Conservation (phyloP, 1,140 invertebrate genomes). For the Homalodisca vitripennis region DNA sequence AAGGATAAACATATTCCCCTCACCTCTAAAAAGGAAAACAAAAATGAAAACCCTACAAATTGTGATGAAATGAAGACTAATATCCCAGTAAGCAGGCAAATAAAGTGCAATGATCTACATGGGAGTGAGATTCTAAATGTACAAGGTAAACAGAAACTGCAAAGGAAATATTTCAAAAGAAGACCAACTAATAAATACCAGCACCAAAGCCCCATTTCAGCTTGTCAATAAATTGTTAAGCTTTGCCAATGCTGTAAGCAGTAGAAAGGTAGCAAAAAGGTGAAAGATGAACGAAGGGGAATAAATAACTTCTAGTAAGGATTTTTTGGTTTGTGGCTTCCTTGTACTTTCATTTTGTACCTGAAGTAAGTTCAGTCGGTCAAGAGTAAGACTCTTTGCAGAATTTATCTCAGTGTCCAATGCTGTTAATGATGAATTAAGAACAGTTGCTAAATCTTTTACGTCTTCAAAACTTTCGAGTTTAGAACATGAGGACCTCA, state of each 20-base stretch:
- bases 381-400: background rate
- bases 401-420: constrained; percentile 1
- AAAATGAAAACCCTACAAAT: constrained; percentile 10
- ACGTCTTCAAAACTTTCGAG: constrained; percentile 18
- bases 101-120: background rate
- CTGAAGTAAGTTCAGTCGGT: constrained; percentile 17
- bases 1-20: background rate
- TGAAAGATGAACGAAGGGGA: constrained; percentile 25
- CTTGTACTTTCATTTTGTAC: constrained; percentile 21
- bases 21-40: background rate
- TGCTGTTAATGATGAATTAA: background rate
- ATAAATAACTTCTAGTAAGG: constrained; percentile 13
- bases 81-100: background rate
- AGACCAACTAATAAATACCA: constrained; percentile 9
- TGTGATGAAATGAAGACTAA: constrained; percentile 13
- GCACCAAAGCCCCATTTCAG: constrained; percentile 21
- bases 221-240: constrained; percentile 25
- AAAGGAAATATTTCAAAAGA: constrained; percentile 16
- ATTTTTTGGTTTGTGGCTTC: background rate
- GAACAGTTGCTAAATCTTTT: background rate
- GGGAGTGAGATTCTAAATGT: background rate
- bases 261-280: constrained; percentile 22
- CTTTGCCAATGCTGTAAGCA: constrained; percentile 25
- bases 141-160: background rate
- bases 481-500: background rate